Percentiles rank a stretch among this genome's conserved stretches.
phyloP scores from a whole-genome alignment of 1,140 invertebrate genomes.

The Ctenoplectra terminalis region DNA sequence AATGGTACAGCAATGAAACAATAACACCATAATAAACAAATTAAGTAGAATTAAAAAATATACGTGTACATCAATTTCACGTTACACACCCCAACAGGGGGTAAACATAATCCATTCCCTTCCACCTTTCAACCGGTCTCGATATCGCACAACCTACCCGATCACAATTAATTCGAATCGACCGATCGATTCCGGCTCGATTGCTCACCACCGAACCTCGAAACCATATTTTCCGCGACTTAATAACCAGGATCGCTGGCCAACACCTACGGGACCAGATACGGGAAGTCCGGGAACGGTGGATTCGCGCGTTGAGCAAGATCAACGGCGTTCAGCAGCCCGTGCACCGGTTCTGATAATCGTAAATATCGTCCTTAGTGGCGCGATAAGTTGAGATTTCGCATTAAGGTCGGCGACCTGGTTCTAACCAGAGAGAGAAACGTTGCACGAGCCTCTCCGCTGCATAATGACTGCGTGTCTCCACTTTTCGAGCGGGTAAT shows the following conservation, averaged over 20 bases:
- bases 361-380: constrained; percentile 55
- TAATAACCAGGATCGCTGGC: constrained; percentile 22
- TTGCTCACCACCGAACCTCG: no score
- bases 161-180: no score
- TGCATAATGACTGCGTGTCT: constrained; percentile 33
- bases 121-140: no score
- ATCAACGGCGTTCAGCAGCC: constrained; percentile 40
- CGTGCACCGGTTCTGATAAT: constrained; percentile 31
- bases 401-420: constrained; percentile 39
- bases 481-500: neutral
- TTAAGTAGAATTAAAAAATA: no score
- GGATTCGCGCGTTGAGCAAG: constrained; percentile 22
- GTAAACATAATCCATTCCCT: no score
- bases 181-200: no score
- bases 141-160: no score
- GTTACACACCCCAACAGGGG: no score
- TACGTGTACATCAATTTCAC: no score
- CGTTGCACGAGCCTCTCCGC: neutral
- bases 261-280: constrained; percentile 14
- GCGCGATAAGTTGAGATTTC: constrained; percentile 49
- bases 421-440: constrained; percentile 6
- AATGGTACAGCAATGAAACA: no score
- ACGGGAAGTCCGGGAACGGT: neutral
- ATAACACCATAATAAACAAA: no score
- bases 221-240: constrained; percentile 32